phyloP scores from a whole-genome alignment of 2,888 invertebrate genomes.

The Leucophenga maculata region DNA sequence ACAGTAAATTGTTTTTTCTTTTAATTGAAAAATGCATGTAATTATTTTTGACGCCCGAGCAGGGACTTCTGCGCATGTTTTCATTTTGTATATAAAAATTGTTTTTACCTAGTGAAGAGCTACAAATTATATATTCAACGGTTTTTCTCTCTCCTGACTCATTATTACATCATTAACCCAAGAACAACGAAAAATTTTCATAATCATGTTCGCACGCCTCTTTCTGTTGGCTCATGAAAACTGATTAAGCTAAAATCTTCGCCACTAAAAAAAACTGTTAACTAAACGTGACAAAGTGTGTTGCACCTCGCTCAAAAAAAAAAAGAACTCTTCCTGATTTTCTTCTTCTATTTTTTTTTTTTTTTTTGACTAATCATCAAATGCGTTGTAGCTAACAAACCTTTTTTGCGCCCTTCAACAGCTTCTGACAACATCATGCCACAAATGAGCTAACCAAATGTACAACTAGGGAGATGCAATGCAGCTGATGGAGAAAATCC shows the following conservation, averaged over 20 bases:
- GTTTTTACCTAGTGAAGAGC: too few relatives aligned
- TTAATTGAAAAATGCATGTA: too few relatives aligned
- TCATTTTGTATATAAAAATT: too few relatives aligned
- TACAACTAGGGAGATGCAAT: too few relatives aligned
- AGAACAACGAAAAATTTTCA: too few relatives aligned
- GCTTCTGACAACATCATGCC: not conserved
- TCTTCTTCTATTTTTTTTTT: constrained; percentile 3
- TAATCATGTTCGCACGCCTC: constrained; percentile 13
- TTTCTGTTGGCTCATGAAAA: constrained; percentile 9
- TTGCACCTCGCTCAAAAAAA: not conserved
- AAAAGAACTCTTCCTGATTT: constrained; percentile 1
- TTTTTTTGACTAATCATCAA: constrained; percentile 20
- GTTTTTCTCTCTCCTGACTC: too few relatives aligned
- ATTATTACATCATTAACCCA: too few relatives aligned
- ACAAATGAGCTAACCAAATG: not conserved
- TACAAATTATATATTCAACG: too few relatives aligned
- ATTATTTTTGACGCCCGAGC: too few relatives aligned
- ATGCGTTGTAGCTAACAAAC: not conserved
- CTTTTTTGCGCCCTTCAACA: not conserved
- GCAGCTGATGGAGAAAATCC: too few relatives aligned
- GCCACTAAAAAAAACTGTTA: not conserved
- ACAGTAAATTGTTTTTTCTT: too few relatives aligned
- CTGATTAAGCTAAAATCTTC: not conserved
- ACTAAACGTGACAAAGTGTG: constrained; percentile 18
- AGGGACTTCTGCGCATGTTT: too few relatives aligned